Evolutionary conservation across 2,113 vertebrate species (phyloP).

Genomic region (Oriolus oriolus): DNA sequence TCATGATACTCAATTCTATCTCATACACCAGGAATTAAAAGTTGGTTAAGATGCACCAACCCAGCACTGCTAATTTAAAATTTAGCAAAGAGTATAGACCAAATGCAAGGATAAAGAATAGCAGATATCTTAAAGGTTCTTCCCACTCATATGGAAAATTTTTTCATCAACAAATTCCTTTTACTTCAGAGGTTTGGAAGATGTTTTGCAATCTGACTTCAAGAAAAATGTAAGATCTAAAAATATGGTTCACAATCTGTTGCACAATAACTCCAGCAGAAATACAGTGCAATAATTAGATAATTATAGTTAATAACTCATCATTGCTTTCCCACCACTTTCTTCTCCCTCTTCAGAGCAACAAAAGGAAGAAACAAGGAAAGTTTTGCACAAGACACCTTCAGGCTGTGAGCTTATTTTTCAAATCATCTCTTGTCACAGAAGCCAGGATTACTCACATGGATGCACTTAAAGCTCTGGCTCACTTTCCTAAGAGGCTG

Average conservation of each 20-base stretch:
- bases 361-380: constrained; percentile 52
- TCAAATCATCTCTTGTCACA: background rate
- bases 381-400: constrained; percentile 43
- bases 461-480: background rate
- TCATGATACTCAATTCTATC: background rate
- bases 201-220: constrained; percentile 44
- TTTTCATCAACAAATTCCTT: constrained; percentile 17
- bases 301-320: constrained; percentile 53
- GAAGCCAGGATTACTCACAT: constrained; percentile 29
- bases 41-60: background rate
- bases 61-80: background rate
- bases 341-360: constrained; percentile 11
- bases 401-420: constrained; percentile 43
- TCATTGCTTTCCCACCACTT: constrained; percentile 48
- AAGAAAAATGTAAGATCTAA: constrained; percentile 30
- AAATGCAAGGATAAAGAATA: background rate
- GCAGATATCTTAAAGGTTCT: background rate
- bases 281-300: constrained; percentile 17
- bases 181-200: constrained; percentile 35
- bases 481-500: background rate
- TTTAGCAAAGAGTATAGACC: background rate
- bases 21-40: background rate
- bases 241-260: constrained; percentile 47
- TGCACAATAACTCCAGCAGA: constrained; percentile 36
- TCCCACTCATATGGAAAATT: background rate